Percentiles rank a stretch among this genome's conserved stretches.
Conservation (phyloP, 2,113 vertebrate genomes). For the Python bivittatus region DNA sequence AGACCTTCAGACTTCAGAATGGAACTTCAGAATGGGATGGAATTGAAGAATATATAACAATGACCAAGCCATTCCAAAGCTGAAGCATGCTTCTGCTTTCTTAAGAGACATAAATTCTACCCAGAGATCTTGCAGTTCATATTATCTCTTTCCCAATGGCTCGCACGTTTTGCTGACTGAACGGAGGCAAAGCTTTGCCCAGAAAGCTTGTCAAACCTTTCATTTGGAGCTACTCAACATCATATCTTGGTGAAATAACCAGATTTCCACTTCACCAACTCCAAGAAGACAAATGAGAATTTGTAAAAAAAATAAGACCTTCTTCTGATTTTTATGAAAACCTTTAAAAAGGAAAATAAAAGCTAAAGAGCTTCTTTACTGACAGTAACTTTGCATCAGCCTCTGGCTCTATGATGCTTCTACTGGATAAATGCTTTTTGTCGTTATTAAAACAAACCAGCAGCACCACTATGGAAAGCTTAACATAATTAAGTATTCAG, state of each 20-base stretch:
- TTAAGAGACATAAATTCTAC: conserved; percentile 4
- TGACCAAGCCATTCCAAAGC: conserved; percentile 5
- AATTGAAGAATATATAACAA: not conserved
- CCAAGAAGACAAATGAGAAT: conserved; percentile 63
- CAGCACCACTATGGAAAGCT: not conserved
- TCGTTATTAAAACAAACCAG: not conserved
- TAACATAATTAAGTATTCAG: conserved; percentile 2
- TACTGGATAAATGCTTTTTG: conserved; percentile 38
- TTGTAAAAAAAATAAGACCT: conserved; percentile 61
- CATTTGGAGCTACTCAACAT: conserved; percentile 35
- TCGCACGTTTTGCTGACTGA: conserved; percentile 12
- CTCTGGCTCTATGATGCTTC: not conserved
- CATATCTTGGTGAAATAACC: conserved; percentile 55
- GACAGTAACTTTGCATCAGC: conserved; percentile 54
- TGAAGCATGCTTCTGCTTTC: not conserved
- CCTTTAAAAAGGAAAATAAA: too few relatives aligned
- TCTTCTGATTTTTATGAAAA: conserved; percentile 64
- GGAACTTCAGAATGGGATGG: not conserved
- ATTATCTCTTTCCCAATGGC: conserved; percentile 59
- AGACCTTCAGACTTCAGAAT: not conserved
- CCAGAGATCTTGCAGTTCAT: conserved; percentile 34
- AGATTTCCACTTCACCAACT: conserved; percentile 60
- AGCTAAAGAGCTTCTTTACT: not conserved
- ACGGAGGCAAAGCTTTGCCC: conserved; percentile 52
- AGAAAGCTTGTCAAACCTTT: conserved; percentile 63